These are phyloP conservation scores for Platerodrilus igneus DNA, from an alignment of 2,888 invertebrate species.

Conservation along the genomic window DNA sequence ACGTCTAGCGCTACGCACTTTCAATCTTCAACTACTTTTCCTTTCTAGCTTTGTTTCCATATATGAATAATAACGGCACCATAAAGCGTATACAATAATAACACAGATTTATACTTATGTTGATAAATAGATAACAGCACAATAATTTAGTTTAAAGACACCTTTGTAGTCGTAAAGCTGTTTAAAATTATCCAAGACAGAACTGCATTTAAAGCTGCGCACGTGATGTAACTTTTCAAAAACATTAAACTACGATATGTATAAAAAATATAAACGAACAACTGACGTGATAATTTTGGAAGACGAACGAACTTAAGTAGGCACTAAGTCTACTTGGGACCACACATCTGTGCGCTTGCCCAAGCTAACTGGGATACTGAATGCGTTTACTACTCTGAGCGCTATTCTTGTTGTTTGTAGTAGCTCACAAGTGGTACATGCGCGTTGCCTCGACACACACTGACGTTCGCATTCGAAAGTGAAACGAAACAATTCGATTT, in stretches of 20 bases:
- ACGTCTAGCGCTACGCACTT: slow-evolving; percentile 35
- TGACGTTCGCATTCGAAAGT: slow-evolving; percentile 51
- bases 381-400: slow-evolving; percentile 41
- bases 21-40: slow-evolving; percentile 22
- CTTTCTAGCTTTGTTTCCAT: slow-evolving; percentile 11
- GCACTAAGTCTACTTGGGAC: slow-evolving; percentile 46
- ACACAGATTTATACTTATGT: background rate
- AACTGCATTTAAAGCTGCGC: too few relatives aligned
- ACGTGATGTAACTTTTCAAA: too few relatives aligned
- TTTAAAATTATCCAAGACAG: too few relatives aligned
- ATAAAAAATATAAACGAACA: slow-evolving; percentile 5
- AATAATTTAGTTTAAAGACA: slow-evolving; percentile 5
- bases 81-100: background rate
- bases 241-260: too few relatives aligned
- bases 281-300: too few relatives aligned
- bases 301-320: slow-evolving; percentile 24
- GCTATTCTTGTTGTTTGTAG: slow-evolving; percentile 43
- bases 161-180: too few relatives aligned
- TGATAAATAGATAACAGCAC: background rate
- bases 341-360: slow-evolving; percentile 48
- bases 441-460: slow-evolving; percentile 35
- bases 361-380: slow-evolving; percentile 47
- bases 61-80: background rate
- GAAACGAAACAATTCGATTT: slow-evolving; percentile 44
- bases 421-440: slow-evolving; percentile 40